Conservation (phyloP, 1,140 invertebrate species). For the Brachionus sp. region DNA sequence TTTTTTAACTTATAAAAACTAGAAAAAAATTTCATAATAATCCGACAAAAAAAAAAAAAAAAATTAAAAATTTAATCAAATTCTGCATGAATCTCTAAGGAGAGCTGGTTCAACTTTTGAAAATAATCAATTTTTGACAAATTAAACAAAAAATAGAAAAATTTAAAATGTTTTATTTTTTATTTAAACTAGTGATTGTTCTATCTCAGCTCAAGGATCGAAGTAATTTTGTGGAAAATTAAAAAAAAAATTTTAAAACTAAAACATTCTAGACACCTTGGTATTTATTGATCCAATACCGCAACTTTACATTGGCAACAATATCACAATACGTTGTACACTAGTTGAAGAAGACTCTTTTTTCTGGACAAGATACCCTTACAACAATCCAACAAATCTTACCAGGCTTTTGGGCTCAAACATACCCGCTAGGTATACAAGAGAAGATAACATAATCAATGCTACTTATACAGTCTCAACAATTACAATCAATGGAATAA, state of each 20-base stretch:
- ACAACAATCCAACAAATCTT: background rate
- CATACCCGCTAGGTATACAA: background rate
- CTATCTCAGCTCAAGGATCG: background rate
- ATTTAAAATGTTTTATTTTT: background rate
- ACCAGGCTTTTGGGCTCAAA: background rate
- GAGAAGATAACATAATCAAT: background rate
- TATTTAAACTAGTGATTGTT: background rate
- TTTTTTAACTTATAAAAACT: constrained; percentile 6
- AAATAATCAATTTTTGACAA: background rate
- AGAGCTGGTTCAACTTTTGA: background rate
- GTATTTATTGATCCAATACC: background rate
- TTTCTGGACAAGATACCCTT: background rate
- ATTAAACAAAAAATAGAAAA: background rate
- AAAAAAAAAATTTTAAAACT: no score
- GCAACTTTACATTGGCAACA: background rate
- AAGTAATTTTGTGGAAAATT: background rate
- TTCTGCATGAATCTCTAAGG: background rate
- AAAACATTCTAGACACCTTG: background rate
- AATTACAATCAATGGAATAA: background rate
- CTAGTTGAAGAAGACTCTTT: constrained; percentile 14
- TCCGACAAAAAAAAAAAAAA: background rate
- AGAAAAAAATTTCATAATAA: constrained; percentile 6
- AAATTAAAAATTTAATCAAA: constrained; percentile 5
- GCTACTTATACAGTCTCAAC: constrained; percentile 15
- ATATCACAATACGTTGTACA: background rate